Percentiles rank a stretch among this genome's conserved stretches.
Conservation (phyloP, 2,888 invertebrate species). For the Noctua comes region DNA sequence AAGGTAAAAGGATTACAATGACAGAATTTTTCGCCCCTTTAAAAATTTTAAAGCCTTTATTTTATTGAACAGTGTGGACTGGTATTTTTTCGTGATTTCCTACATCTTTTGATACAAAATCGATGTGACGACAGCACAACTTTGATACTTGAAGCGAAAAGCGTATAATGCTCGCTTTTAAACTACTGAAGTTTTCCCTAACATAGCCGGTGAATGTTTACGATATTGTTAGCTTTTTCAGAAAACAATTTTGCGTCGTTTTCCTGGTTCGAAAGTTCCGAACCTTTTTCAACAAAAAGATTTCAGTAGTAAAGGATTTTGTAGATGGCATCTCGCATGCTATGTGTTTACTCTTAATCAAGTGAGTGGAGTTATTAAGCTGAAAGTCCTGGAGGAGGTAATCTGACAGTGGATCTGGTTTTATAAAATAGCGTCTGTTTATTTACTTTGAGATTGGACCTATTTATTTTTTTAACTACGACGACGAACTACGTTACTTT, state of each 20-base stretch:
- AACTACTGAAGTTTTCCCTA: constrained; percentile 76
- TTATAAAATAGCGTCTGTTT: constrained; percentile 25
- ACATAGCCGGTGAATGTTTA: constrained; percentile 74
- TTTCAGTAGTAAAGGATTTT: constrained; percentile 62
- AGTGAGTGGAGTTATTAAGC: constrained; percentile 75
- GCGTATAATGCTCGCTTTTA: constrained; percentile 76
- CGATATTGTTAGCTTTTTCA: constrained; percentile 73
- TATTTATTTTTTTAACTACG: background rate
- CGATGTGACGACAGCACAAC: constrained; percentile 65
- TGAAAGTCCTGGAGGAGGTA: constrained; percentile 70
- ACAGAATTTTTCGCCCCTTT: constrained; percentile 74
- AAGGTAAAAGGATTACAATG: constrained; percentile 89
- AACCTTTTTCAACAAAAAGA: constrained; percentile 62
- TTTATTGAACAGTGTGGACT: constrained; percentile 39
- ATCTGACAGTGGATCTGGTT: constrained; percentile 71
- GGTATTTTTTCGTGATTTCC: constrained; percentile 26
- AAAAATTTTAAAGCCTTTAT: constrained; percentile 52
- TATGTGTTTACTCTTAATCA: constrained; percentile 74
- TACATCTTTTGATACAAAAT: constrained; percentile 40
- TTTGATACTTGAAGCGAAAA: constrained; percentile 72
- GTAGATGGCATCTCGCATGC: constrained; percentile 61
- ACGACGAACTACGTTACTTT: background rate
- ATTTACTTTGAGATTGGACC: background rate
- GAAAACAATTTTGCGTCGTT: constrained; percentile 69
- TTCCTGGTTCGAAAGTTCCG: constrained; percentile 57